Conservation (phyloP, 53 echinoderm and acorn worm species). For the Holothuria leucospilota region DNA sequence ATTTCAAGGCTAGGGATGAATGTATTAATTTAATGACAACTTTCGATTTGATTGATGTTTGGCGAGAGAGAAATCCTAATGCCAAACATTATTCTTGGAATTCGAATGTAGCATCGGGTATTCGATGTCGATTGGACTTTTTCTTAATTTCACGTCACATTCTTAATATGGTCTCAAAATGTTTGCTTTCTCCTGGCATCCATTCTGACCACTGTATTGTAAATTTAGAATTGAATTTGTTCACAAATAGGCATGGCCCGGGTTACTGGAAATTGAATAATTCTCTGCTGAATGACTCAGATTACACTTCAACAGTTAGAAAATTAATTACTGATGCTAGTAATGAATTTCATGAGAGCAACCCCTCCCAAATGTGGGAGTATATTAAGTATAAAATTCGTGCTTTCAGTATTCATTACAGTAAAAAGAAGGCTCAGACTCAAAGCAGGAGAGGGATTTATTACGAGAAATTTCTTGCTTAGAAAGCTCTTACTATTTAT, state of each 20-base stretch:
- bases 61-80: conserved; percentile 23
- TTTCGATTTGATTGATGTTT: conserved; percentile 6
- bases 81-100: neutral
- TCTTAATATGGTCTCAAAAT: neutral
- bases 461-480: neutral
- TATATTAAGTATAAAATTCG: conserved; percentile 9
- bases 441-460: neutral
- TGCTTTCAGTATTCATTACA: neutral
- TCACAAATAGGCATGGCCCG: neutral
- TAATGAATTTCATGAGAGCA: neutral
- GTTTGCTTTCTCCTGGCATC: neutral
- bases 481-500: neutral
- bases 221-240: neutral
- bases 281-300: too few relatives aligned
- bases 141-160: conserved; percentile 5
- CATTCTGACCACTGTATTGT: conserved; percentile 36
- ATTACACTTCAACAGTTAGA: too few relatives aligned
- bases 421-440: neutral
- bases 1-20: conserved; percentile 20
- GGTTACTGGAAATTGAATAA: neutral
- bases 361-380: neutral
- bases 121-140: conserved; percentile 29
- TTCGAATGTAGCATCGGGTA: neutral
- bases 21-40: conserved; percentile 1
- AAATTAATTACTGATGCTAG: too few relatives aligned